Base-by-base conservation (phyloP, 1,140 invertebrate genomes). In the Polyergus mexicanus region DNA sequence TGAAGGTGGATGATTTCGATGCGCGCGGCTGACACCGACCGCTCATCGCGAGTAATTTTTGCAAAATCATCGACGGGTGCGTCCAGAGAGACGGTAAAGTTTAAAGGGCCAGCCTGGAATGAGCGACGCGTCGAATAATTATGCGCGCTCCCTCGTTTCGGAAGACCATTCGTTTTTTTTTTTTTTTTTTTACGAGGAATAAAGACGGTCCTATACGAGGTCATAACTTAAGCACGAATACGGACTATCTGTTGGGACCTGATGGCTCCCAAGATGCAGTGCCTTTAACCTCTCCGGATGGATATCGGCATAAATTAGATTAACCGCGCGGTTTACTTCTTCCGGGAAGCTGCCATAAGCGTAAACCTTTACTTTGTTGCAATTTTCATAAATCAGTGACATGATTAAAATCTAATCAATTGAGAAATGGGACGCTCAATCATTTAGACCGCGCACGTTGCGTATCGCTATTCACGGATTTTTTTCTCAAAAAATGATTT, bases 131-230 rank as follows among this genome's bases (percentile, higher is more conserved):
- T 66, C 74, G 84, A 80, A 91, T 90, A 91, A 91, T 91, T 90
- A 91, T 91, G 80, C 89, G 80, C 84, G 41, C 76, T 88, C 76
- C 86, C 89, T 90, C 89, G 89, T 90, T 90, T 90, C 83, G 89
- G 89, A 90, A 90, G 89, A 78, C 78, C 78, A 84, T 90, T 86
- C 89, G 51, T 80, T 90, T 90, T 90, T 90, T 90, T 80, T 90
- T 90, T 90, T 90, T 90, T n/a, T 80, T 90, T 90, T 90, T 90
- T 90, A 90, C 89, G 89, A 90, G 83, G 89, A 89, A 90, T 90
- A 86, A 90, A 90, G 89, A 72, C 78, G 68, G 89, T 69, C 89
- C 86, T 72, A 51, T 51, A 83, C 89, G 86, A 74, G 84, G 89
- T 88, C 89, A 74, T 91, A 91, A 91, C 84, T 91, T 90, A 91